Conservation (phyloP, 1,140 invertebrate species). For the Mycetomoellerius zeteki region DNA sequence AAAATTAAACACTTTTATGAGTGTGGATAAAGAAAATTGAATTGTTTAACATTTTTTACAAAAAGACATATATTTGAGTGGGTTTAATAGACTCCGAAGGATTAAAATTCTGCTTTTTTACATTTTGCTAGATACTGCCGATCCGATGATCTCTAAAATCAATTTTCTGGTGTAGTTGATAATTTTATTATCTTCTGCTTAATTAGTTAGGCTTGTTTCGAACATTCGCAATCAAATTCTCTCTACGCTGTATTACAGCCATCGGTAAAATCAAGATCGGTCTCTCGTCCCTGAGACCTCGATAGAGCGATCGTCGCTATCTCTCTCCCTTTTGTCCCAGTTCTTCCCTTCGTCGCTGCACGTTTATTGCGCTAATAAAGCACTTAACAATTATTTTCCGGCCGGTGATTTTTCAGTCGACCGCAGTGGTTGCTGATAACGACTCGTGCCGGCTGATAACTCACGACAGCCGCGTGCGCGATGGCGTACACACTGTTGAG, state of each 20-base stretch:
- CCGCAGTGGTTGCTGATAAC: slow-evolving; percentile 66
- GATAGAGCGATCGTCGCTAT: slow-evolving; percentile 63
- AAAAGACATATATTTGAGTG: too few species aligned
- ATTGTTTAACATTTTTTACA: too few species aligned
- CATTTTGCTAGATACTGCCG: too few species aligned
- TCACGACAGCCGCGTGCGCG: slow-evolving; percentile 19
- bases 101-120: too few species aligned
- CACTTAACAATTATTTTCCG: slow-evolving; percentile 79
- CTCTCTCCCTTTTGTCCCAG: slow-evolving; percentile 65
- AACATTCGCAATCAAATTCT: not conserved
- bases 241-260: not conserved
- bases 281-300: slow-evolving; percentile 32
- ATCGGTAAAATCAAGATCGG: slow-evolving; percentile 35
- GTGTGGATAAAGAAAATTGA: too few species aligned
- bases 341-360: slow-evolving; percentile 37
- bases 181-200: not conserved
- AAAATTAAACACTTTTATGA: too few species aligned
- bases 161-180: not conserved
- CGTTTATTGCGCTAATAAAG: slow-evolving; percentile 76
- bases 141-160: not conserved
- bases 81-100: too few species aligned
- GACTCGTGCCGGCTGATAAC: slow-evolving; percentile 66
- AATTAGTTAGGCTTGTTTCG: not conserved
- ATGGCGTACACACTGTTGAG: slow-evolving; percentile 43
- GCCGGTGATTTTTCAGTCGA: slow-evolving; percentile 76